These are phyloP conservation scores for Silurus lanzhouensis DNA, from an alignment of 2,797 vertebrate genomes.

Conservation along the genomic window DNA sequence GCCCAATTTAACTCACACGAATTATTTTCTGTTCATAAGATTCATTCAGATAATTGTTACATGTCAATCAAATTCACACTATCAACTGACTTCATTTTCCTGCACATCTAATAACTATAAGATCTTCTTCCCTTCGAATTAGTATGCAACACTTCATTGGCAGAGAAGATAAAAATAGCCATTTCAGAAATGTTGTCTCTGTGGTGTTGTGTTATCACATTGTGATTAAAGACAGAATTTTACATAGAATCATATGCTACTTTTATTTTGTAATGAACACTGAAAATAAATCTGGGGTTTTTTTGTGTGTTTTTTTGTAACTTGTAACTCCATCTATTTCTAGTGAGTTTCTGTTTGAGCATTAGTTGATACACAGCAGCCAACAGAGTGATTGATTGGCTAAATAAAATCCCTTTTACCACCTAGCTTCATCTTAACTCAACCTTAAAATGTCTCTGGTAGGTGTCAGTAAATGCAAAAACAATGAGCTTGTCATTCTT, in stretches of 20 bases:
- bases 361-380: neutral
- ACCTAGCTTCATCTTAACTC: conserved; percentile 63
- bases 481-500: conserved; percentile 7
- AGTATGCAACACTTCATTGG: conserved; percentile 11
- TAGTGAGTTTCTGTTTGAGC: neutral
- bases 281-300: neutral
- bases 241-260: neutral
- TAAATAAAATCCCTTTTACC: neutral
- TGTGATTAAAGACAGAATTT: neutral
- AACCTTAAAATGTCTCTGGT: conserved; percentile 60
- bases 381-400: conserved; percentile 12
- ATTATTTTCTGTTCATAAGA: conserved; percentile 55
- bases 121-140: conserved; percentile 17
- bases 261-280: neutral
- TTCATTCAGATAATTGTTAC: conserved; percentile 55
- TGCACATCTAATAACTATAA: neutral
- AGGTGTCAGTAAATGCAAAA: conserved; percentile 59
- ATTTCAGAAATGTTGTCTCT: neutral
- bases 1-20: conserved; percentile 45
- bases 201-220: neutral
- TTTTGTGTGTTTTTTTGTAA: neutral
- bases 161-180: conserved; percentile 1
- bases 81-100: neutral
- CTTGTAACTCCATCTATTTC: neutral
- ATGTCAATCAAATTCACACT: conserved; percentile 42